A percentile compares a stretch with the other conserved stretches of the same genome.
Conservation (phyloP, 2,888 invertebrate species). For the Sphaerophoria taeniata region DNA sequence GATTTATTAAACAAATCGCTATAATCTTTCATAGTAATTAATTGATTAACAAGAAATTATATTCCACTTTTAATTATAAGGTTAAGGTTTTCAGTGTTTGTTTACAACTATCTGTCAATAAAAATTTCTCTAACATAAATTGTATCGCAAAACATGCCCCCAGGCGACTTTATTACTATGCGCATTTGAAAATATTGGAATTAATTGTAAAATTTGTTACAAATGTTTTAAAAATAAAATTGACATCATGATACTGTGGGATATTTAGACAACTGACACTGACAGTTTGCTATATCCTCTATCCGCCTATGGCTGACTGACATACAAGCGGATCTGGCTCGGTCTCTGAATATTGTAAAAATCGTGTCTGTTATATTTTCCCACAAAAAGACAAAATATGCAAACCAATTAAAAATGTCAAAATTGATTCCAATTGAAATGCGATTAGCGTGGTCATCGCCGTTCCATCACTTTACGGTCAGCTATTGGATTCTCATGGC, state of each 20-base stretch:
- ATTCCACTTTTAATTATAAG: conserved; percentile 69
- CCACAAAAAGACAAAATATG: conserved; percentile 1
- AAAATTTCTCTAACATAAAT: conserved; percentile 57
- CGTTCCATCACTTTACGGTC: conserved; percentile 33
- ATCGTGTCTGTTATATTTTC: neutral
- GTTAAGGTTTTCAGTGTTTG: conserved; percentile 53
- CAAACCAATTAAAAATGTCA: conserved; percentile 44
- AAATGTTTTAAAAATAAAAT: conserved; percentile 64
- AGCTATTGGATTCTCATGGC: conserved; percentile 4
- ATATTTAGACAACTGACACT: conserved; percentile 19
- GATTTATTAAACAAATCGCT: conserved; percentile 53
- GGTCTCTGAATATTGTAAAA: neutral
- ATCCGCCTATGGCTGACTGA: neutral
- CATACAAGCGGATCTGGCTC: conserved; percentile 34
- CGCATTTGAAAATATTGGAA: conserved; percentile 57
- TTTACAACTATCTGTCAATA: conserved; percentile 59
- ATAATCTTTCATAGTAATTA: conserved; percentile 62
- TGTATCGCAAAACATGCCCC: conserved; percentile 44
- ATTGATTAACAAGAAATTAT: conserved; percentile 70
- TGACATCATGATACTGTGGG: conserved; percentile 48
- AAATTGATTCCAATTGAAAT: conserved; percentile 29
- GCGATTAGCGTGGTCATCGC: conserved; percentile 26
- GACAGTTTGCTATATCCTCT: neutral
- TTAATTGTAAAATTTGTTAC: conserved; percentile 53
- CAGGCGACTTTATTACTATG: conserved; percentile 58